Evolutionary conservation across 2,888 invertebrate genomes (phyloP), one percentile per base, ranked within the genome.

Genomic region (Hydropsyche betteni): DNA sequence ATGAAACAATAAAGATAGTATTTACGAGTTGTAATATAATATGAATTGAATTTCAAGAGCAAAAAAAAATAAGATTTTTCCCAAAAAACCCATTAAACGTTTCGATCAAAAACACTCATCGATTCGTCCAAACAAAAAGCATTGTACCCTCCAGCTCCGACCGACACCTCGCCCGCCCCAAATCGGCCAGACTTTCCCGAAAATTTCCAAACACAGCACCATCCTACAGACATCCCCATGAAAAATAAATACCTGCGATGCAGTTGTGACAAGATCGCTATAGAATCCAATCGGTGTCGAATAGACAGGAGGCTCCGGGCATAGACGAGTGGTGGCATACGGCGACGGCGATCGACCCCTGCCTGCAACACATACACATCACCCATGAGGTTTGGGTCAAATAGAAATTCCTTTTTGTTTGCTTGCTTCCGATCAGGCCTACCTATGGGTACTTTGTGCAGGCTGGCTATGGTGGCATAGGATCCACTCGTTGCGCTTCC

Each of bases 391-490:
- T 36, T 16, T 44, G 61, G n/a, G 52, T 24, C 55, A 68, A 12
- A 52, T 34, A 16, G 53, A 69, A 7, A 6, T 36, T 36, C 8
- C 33, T 51, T 68, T 68, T 51, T 36, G 53, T 53, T 5, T 50
- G 50, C 2, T 14, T 38, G 24, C 24, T 24, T 2, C n/a, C 52
- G 3, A 52, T 24, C 6, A 1, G 16, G 80, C 84, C 83, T 82
- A 87, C 88, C 87, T 79, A 89, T 86, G 36, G 92, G 91, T 80
- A 91, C 91, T 83, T 93, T 93, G 82, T 94, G 93, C 81, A 94
- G 88, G 83, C 94, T 94, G 76, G 93, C 94, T 81, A 94, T 94
- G 61, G 94, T 94, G 61, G 94, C 94, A 82, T 94, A 94, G 80
- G 93, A 94, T 79, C 93, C 94, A 75, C 92, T 93, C 80, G 89